phyloP scores from a whole-genome alignment of 2,888 invertebrate species.

The Pristionchus exspectatus region DNA sequence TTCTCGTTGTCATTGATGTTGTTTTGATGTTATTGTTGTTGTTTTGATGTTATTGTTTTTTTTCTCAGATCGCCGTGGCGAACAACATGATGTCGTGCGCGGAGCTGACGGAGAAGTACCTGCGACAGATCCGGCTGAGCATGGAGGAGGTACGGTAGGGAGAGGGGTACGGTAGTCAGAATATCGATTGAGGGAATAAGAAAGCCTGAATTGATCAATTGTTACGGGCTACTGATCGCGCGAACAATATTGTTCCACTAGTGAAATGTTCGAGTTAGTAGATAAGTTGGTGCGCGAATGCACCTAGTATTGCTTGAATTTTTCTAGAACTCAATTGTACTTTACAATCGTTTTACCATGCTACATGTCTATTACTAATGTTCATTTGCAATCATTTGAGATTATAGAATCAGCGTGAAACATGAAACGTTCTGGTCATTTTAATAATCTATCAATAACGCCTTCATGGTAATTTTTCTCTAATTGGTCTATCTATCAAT shows the following conservation, averaged over 20 bases:
- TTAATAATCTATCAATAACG: no score
- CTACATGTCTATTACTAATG: no score
- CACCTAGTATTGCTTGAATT: no score
- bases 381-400: no score
- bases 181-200: not conserved
- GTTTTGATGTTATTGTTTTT: not conserved
- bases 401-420: no score
- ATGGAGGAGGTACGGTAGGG: constrained; percentile 65
- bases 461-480: no score
- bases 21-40: not conserved
- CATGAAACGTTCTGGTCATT: no score
- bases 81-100: constrained; percentile 95
- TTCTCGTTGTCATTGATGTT: not conserved
- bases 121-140: constrained; percentile 70
- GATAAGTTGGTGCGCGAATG: not conserved
- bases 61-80: constrained; percentile 85
- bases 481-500: no score
- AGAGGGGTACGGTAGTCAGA: not conserved
- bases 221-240: not conserved
- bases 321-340: no score
- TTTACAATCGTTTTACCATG: no score
- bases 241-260: not conserved
- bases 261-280: not conserved
- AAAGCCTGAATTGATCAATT: not conserved
- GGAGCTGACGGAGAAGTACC: constrained; percentile 85